These are phyloP conservation scores for Cossypha polioptera DNA, from an alignment of 2,797 vertebrate genomes.

Conservation along the genomic window DNA sequence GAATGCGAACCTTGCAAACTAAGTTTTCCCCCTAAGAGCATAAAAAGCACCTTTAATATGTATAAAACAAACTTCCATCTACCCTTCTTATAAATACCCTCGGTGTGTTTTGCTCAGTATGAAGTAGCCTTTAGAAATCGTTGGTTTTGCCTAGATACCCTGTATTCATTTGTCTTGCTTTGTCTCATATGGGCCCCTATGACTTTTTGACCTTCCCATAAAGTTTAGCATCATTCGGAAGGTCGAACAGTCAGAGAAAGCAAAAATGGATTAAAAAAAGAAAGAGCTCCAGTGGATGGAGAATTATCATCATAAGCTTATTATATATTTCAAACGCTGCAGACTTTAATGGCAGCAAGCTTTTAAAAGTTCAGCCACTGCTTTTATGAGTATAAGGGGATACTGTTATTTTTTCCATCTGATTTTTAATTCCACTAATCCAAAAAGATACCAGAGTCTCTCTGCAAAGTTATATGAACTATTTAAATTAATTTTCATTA, in stretches of 20 bases:
- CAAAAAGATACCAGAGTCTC: neutral
- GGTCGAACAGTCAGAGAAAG: conserved; percentile 45
- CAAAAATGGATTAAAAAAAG: conserved; percentile 27
- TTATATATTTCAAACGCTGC: conserved; percentile 22
- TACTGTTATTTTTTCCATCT: neutral
- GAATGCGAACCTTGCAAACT: neutral
- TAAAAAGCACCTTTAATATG: neutral
- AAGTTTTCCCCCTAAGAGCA: neutral
- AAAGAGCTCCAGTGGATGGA: neutral
- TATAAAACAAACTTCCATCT: neutral
- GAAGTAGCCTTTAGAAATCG: neutral
- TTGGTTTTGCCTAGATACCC: conserved; percentile 3
- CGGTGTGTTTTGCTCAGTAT: neutral
- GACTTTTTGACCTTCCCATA: conserved; percentile 33
- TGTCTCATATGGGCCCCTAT: neutral
- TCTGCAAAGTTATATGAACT: neutral
- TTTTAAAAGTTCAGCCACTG: neutral
- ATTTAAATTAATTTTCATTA: neutral
- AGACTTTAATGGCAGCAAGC: conserved; percentile 1
- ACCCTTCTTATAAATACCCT: neutral
- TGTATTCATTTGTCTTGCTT: conserved; percentile 12
- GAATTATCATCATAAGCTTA: conserved; percentile 22
- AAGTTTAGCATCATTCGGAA: conserved; percentile 37
- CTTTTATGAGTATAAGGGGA: neutral
- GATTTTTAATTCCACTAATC: neutral